These are phyloP conservation scores for Hippotragus niger DNA, from an alignment of 2,113 vertebrate genomes.

Conservation along the genomic window DNA sequence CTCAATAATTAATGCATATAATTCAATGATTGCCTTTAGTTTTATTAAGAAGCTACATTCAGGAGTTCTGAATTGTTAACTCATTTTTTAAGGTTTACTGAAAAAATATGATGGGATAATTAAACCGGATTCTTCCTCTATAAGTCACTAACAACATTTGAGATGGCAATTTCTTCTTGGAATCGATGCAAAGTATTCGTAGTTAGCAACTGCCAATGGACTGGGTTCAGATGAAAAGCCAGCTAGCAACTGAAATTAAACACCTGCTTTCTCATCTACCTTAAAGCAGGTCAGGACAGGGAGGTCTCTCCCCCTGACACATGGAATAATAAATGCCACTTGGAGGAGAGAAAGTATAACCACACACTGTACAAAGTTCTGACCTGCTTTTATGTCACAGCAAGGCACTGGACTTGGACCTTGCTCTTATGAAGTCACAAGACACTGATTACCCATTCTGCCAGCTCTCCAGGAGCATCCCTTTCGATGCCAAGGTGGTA, in stretches of 20 bases:
- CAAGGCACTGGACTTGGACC: rapidly evolving
- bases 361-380: rapidly evolving
- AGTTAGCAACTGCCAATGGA: background rate
- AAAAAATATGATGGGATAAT: background rate
- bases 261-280: background rate
- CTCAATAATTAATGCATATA: background rate
- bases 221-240: background rate
- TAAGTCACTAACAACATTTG: background rate
- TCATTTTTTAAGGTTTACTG: background rate
- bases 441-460: rapidly evolving
- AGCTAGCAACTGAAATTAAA: rapidly evolving
- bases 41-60: background rate
- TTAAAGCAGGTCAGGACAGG: rapidly evolving
- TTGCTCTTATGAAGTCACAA: background rate
- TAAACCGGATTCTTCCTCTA: background rate
- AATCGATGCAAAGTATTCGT: background rate
- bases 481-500: background rate
- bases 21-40: background rate
- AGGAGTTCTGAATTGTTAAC: background rate
- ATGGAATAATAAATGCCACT: rapidly evolving
- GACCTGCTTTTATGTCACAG: no score
- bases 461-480: background rate
- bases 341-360: background rate
- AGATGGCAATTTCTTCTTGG: no score
- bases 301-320: background rate